phyloP scores from a whole-genome alignment of 1,140 invertebrate species.

The Ostrea denselamellosa region DNA sequence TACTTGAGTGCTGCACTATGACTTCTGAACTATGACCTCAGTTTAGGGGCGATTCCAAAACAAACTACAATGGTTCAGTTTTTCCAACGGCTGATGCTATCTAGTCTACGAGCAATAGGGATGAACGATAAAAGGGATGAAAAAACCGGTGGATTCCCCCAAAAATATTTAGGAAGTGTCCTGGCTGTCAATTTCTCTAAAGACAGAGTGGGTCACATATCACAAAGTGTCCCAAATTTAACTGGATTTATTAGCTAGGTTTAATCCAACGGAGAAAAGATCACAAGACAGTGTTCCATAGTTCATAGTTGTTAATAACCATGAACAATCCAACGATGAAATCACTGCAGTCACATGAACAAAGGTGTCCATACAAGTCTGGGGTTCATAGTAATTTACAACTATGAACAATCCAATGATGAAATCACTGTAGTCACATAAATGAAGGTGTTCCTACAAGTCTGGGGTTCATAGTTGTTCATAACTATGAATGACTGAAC shows the following conservation, averaged over 20 bases:
- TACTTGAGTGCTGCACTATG: conserved; percentile 34
- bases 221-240: not conserved
- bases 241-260: not conserved
- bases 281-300: not conserved
- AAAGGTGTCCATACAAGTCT: not conserved
- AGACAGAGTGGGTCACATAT: not conserved
- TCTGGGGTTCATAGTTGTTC: not conserved
- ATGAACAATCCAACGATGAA: conserved; percentile 27
- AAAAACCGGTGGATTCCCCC: not conserved
- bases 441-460: not conserved
- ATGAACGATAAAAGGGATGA: not conserved
- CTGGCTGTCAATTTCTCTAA: conserved; percentile 5
- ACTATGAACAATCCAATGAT: conserved; percentile 23
- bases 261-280: conserved; percentile 4
- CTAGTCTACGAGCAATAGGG: conserved; percentile 28
- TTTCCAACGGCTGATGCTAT: conserved; percentile 11
- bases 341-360: not conserved
- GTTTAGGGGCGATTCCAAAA: conserved; percentile 26
- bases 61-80: not conserved
- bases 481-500: conserved; percentile 7
- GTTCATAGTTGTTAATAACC: conserved; percentile 20
- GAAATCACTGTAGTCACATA: not conserved
- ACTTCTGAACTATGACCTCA: conserved; percentile 33
- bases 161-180: not conserved
- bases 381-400: not conserved